Evolutionary conservation across 2,888 invertebrate species (phyloP).

Genomic region (Halocaridina rubra): DNA sequence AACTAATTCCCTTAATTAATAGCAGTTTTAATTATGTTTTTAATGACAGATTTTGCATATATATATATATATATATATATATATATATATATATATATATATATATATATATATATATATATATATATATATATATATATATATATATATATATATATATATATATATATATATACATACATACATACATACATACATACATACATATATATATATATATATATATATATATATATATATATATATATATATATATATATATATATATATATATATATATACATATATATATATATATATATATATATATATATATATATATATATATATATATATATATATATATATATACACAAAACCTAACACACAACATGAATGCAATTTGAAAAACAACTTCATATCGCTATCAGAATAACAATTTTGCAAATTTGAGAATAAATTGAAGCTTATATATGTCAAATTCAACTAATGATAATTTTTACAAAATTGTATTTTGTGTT

Average conservation of each 20-base stretch:
- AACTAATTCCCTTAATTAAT: too few species aligned
- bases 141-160: background rate
- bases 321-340: background rate
- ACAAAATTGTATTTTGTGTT: too few species aligned
- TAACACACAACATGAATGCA: background rate
- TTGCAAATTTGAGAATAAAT: too few species aligned
- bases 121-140: background rate
- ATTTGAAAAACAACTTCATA: too few species aligned
- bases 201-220: background rate
- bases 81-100: background rate
- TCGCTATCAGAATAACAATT: too few species aligned
- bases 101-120: background rate
- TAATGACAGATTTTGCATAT: background rate
- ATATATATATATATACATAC: background rate
- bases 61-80: background rate
- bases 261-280: background rate
- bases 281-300: background rate
- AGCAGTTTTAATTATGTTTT: too few species aligned
- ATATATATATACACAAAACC: background rate
- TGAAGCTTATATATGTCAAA: too few species aligned
- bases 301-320: background rate
- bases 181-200: background rate
- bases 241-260: background rate
- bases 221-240: background rate
- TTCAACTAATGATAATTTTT: too few species aligned